Conservation (phyloP, 2,888 invertebrate species). For the Coenonympha glycerion region DNA sequence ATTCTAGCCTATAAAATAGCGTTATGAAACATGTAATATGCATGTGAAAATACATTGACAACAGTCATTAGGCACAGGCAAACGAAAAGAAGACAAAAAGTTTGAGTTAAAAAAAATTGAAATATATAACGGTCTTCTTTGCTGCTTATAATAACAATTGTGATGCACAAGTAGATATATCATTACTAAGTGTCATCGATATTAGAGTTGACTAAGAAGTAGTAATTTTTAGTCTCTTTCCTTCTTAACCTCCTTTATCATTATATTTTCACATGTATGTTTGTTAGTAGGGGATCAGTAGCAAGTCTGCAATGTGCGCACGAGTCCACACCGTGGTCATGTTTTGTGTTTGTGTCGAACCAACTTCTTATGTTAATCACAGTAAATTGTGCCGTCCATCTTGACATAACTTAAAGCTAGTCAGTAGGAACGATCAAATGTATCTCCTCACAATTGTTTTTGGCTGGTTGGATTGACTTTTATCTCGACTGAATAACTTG, state of each 20-base stretch:
- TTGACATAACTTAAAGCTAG: neutral
- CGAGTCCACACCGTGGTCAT: conserved; percentile 71
- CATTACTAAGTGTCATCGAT: too few species aligned
- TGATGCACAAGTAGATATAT: neutral
- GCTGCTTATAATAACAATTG: too few species aligned
- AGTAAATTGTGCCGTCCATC: neutral
- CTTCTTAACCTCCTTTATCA: neutral
- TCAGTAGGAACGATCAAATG: neutral
- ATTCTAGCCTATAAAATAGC: conserved; percentile 67
- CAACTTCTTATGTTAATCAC: conserved; percentile 2
- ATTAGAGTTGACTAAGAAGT: too few species aligned
- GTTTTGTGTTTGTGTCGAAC: conserved; percentile 35
- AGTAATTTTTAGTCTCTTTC: too few species aligned
- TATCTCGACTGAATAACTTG: neutral
- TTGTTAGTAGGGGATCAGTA: conserved; percentile 68
- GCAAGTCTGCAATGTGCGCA: conserved; percentile 71
- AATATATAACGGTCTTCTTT: too few species aligned
- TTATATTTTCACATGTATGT: conserved; percentile 54
- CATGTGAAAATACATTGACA: conserved; percentile 52
- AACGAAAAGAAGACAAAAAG: neutral
- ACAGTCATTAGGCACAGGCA: neutral
- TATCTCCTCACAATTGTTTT: neutral
- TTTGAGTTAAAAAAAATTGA: too few species aligned
- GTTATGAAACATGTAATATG: conserved; percentile 59
- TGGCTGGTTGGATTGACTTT: conserved; percentile 9